phyloP scores from a whole-genome alignment of 2,888 invertebrate genomes.

The Drosophila siamana region DNA sequence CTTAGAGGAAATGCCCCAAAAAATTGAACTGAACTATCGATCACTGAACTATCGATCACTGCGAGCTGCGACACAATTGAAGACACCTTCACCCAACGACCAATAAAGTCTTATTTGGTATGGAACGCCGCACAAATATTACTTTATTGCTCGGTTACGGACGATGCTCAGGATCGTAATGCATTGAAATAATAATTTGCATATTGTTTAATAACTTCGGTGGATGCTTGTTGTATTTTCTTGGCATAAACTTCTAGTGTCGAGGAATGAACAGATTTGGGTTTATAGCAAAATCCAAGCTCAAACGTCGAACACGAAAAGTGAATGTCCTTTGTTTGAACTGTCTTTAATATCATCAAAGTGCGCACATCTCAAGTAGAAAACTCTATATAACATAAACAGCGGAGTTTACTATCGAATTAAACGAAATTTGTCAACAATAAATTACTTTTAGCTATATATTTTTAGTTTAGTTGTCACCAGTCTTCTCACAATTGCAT shows the following conservation, averaged over 20 bases:
- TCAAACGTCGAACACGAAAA: conserved; percentile 59
- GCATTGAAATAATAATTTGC: no score
- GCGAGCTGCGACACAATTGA: no score
- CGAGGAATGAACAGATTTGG: conserved; percentile 65
- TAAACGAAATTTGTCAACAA: no score
- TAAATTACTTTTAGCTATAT: no score
- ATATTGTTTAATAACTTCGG: no score
- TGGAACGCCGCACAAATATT: conserved; percentile 40
- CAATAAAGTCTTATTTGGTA: conserved; percentile 55
- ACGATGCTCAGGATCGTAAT: no score
- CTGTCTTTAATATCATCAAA: no score
- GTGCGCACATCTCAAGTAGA: no score
- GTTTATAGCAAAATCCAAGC: conserved; percentile 41
- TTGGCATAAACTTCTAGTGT: conserved; percentile 49
- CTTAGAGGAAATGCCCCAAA: conserved; percentile 34
- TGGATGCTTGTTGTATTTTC: not conserved
- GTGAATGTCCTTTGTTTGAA: conserved; percentile 35
- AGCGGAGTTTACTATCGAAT: no score
- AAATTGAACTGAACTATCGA: not conserved
- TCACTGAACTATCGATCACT: not conserved
- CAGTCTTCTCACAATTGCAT: no score
- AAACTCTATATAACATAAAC: no score
- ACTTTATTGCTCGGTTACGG: conserved; percentile 49
- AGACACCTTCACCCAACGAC: conserved; percentile 31
- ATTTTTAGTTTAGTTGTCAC: no score